phyloP scores from a whole-genome alignment of 2,113 vertebrate species.

The Perca schrenkii region DNA sequence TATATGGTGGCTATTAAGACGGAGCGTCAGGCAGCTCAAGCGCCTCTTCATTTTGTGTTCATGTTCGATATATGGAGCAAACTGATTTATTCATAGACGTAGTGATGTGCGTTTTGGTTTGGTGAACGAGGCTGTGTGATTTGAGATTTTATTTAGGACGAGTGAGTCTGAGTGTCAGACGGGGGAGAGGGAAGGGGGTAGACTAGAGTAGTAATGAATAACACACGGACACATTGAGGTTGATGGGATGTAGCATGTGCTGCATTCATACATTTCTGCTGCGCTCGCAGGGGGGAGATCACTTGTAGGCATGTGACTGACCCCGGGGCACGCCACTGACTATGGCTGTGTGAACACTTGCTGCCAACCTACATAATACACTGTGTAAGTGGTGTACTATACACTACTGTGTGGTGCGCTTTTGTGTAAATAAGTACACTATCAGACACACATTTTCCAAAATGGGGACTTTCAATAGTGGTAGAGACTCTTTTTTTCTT shows the following conservation, averaged over 20 bases:
- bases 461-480: not conserved
- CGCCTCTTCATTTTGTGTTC: constrained; percentile 32
- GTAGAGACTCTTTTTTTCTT: not conserved
- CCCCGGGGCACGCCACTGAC: constrained; percentile 14
- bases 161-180: constrained; percentile 42
- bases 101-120: constrained; percentile 30
- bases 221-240: constrained; percentile 62
- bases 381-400: not conserved
- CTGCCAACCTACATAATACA: not conserved
- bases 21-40: constrained; percentile 28
- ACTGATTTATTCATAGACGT: constrained; percentile 38
- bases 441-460: not conserved
- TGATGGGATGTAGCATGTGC: constrained; percentile 57
- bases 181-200: constrained; percentile 3
- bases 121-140: constrained; percentile 7
- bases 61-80: constrained; percentile 9
- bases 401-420: not conserved
- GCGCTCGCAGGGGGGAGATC: constrained; percentile 36
- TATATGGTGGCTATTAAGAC: constrained; percentile 41
- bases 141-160: constrained; percentile 45
- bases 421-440: not conserved
- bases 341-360: not conserved
- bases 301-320: constrained; percentile 41
- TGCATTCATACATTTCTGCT: constrained; percentile 70
- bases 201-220: constrained; percentile 47